Evolutionary conservation across 2,888 invertebrate genomes (phyloP).

Genomic region (Sarcophaga caerulescens): DNA sequence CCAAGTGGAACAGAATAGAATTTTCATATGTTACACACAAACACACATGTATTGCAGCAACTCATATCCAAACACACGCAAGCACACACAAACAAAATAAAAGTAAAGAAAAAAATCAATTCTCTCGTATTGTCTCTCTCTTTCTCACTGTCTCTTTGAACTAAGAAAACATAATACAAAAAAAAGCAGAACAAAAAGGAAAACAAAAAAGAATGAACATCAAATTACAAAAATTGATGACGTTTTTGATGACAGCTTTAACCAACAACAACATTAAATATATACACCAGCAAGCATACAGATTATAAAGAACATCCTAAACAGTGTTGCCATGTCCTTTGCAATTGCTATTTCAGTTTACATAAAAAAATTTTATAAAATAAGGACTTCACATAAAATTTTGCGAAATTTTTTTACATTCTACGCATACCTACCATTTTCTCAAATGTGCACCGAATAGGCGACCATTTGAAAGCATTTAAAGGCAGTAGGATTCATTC

Average conservation of each 20-base stretch:
- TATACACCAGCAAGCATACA: conserved; percentile 5
- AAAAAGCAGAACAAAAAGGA: background rate
- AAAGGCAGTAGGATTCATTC: too few species aligned
- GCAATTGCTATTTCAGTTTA: too few species aligned
- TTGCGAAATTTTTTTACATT: too few species aligned
- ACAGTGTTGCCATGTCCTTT: background rate
- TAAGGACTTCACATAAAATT: too few species aligned
- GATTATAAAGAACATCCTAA: background rate
- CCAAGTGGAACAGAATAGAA: conserved; percentile 75
- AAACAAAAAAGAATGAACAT: conserved; percentile 61
- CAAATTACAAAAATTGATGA: conserved; percentile 79
- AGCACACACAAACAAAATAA: conserved; percentile 7
- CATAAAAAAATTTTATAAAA: too few species aligned
- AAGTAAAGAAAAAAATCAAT: background rate
- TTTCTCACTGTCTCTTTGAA: background rate
- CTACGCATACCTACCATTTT: too few species aligned
- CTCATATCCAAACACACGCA: conserved; percentile 4
- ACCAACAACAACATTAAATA: conserved; percentile 55
- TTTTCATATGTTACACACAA: conserved; percentile 57
- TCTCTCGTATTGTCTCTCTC: too few species aligned
- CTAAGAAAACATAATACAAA: conserved; percentile 17
- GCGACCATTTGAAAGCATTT: too few species aligned
- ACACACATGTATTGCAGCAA: conserved; percentile 27
- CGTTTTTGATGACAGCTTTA: conserved; percentile 77
- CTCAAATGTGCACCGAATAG: too few species aligned